Evolutionary conservation across 1,140 invertebrate genomes (phyloP).

Genomic region (Choristoneura fumiferana): DNA sequence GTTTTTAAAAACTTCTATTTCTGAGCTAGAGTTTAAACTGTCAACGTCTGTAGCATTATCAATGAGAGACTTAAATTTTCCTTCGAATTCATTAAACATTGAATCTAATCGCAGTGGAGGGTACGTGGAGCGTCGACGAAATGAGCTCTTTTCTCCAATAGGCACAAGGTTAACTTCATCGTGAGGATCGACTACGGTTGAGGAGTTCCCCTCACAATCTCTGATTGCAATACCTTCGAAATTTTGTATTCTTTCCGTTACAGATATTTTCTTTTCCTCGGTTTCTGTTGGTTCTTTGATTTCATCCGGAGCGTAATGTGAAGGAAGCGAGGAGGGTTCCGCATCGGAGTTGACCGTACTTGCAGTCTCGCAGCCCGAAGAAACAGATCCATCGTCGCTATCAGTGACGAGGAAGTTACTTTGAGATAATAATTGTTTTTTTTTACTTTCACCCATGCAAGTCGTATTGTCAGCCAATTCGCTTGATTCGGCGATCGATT

Average conservation of each 20-base stretch:
- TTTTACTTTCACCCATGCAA: slow-evolving; percentile 40
- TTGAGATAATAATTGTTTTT: slow-evolving; percentile 49
- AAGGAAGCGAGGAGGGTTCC: slow-evolving; percentile 71
- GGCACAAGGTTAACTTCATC: slow-evolving; percentile 73
- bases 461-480: slow-evolving; percentile 45
- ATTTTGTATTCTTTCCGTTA: slow-evolving; percentile 44
- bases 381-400: slow-evolving; percentile 86
- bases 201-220: slow-evolving; percentile 39
- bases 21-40: slow-evolving; percentile 56
- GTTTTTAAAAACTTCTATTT: slow-evolving; percentile 63
- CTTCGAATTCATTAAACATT: slow-evolving; percentile 45
- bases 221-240: slow-evolving; percentile 49
- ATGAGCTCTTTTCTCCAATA: slow-evolving; percentile 67
- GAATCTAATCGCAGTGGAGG: slow-evolving; percentile 53
- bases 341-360: slow-evolving; percentile 82
- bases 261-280: slow-evolving; percentile 45
- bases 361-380: slow-evolving; percentile 88
- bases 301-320: slow-evolving; percentile 60
- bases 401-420: slow-evolving; percentile 79
- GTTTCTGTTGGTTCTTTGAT: slow-evolving; percentile 44
- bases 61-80: slow-evolving; percentile 63
- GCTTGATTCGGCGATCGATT: slow-evolving; percentile 60
- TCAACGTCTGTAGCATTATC: slow-evolving; percentile 64
- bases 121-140: slow-evolving; percentile 67
- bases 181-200: slow-evolving; percentile 39